phyloP scores from a whole-genome alignment of 2,113 vertebrate species.

The Jacana jacana region DNA sequence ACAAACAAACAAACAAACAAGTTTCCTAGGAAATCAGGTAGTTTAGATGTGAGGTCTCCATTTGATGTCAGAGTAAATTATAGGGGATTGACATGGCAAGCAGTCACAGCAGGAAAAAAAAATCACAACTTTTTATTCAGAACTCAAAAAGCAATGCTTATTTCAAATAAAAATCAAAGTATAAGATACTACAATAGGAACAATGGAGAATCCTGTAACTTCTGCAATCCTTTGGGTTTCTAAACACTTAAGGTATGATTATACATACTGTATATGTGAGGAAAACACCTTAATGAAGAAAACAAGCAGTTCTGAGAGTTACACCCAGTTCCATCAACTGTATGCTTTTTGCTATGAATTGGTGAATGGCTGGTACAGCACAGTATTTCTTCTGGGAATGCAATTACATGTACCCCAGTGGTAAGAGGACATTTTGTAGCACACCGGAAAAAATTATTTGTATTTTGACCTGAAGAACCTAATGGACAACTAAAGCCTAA shows the following conservation, averaged over 20 bases:
- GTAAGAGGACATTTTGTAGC: neutral
- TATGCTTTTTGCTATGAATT: neutral
- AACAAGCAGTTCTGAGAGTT: neutral
- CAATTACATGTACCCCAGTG: neutral
- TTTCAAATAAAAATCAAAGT: neutral
- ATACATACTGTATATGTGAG: neutral
- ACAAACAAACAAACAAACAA: no score
- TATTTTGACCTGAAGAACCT: neutral
- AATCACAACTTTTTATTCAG: neutral
- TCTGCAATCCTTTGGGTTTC: neutral
- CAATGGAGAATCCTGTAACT: neutral
- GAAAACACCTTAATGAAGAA: neutral
- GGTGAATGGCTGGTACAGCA: neutral
- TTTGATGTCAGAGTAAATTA: neutral
- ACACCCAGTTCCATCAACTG: fast-evolving
- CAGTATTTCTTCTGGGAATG: neutral
- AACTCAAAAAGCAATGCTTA: neutral
- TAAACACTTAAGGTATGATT: neutral
- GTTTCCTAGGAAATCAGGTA: neutral
- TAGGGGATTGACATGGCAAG: neutral
- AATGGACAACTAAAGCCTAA: neutral
- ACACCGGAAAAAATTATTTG: neutral
- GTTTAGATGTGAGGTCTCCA: neutral
- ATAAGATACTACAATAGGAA: neutral
- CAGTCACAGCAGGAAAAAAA: neutral